Evolutionary conservation across 2,113 vertebrate genomes (phyloP).

Genomic region (Barnardius zonarius): DNA sequence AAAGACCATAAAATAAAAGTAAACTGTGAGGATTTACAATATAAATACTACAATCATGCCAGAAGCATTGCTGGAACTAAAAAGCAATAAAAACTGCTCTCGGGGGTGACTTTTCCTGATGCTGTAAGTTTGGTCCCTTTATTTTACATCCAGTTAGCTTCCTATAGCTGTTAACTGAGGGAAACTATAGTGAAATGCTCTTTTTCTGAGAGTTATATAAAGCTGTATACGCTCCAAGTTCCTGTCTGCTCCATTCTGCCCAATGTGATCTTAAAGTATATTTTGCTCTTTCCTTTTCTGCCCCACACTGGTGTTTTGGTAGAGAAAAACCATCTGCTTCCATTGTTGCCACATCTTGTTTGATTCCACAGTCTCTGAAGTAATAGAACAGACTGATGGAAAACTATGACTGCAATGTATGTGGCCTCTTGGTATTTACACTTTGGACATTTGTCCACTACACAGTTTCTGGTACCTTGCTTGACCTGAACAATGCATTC

Average conservation of each 20-base stretch:
- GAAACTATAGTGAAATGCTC: background rate
- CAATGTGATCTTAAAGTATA: background rate
- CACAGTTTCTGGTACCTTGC: background rate
- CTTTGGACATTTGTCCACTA: background rate
- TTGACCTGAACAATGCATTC: background rate
- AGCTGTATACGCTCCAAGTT: background rate
- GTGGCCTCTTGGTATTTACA: background rate
- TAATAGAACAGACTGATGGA: background rate
- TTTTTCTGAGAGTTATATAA: background rate
- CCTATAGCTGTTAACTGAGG: background rate
- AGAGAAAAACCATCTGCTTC: background rate
- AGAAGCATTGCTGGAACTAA: background rate
- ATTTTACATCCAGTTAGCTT: background rate
- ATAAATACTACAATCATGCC: background rate
- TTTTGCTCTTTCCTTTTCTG: background rate
- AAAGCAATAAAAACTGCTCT: background rate
- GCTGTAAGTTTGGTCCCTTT: background rate
- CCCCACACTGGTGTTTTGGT: background rate
- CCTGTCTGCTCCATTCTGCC: rapidly evolving
- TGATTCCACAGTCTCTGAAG: background rate
- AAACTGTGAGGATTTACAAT: background rate
- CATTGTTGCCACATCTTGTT: background rate
- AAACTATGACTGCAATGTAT: background rate
- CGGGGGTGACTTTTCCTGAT: background rate
- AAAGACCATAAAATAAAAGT: background rate